Conservation (phyloP, 2,797 vertebrate species). For the Megaceryle alcyon region DNA sequence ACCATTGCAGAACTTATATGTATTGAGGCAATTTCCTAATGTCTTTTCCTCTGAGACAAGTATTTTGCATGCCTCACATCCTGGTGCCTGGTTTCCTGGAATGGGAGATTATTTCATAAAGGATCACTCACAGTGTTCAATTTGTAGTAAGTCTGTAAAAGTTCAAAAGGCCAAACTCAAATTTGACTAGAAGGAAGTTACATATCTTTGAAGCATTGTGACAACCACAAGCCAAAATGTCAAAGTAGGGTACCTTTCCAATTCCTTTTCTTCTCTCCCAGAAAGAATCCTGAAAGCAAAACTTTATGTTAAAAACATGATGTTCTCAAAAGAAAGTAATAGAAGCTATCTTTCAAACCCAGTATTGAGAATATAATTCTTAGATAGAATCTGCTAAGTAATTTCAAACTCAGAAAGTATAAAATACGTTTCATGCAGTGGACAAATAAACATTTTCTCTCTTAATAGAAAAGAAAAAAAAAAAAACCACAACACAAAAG, state of each 20-base stretch:
- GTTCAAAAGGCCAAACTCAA: background rate
- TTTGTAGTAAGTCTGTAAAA: background rate
- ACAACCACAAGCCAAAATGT: background rate
- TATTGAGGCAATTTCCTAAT: background rate
- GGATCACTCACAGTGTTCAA: fast-evolving
- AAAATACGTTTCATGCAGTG: background rate
- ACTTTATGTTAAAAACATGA: background rate
- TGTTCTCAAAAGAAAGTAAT: background rate
- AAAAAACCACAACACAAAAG: background rate
- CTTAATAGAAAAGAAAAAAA: constrained; percentile 18
- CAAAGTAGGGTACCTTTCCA: background rate
- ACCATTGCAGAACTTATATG: background rate
- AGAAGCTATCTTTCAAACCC: background rate
- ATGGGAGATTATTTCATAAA: background rate
- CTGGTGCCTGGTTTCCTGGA: background rate
- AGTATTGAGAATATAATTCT: background rate
- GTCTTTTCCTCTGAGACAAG: background rate
- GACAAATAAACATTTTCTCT: background rate
- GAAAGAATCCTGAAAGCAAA: background rate
- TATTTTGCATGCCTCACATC: background rate
- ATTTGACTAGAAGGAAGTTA: background rate
- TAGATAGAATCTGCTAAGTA: background rate
- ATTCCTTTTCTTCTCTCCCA: background rate
- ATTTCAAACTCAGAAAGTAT: background rate
- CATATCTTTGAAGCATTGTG: background rate